Evolutionary conservation across 1,140 invertebrate species (phyloP).

Genomic region (Dreissena rostriformis): DNA sequence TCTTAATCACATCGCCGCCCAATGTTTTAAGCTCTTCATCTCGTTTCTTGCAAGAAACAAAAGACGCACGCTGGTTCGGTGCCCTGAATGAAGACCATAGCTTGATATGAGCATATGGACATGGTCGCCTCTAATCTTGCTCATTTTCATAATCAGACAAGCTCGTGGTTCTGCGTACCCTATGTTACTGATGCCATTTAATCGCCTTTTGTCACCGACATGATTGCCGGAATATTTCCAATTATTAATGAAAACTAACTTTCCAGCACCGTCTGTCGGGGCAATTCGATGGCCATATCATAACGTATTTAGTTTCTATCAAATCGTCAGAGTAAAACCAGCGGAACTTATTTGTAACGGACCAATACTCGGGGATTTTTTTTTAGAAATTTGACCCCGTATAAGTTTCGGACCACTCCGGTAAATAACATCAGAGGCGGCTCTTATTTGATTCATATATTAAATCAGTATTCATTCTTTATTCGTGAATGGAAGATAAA

Average conservation of each 20-base stretch:
- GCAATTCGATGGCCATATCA: slow-evolving; percentile 41
- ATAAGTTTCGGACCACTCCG: background rate
- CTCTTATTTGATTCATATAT: no score
- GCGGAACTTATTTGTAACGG: slow-evolving; percentile 44
- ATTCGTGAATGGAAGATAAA: no score
- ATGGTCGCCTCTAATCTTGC: slow-evolving; percentile 21
- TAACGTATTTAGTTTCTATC: slow-evolving; percentile 49
- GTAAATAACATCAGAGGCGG: background rate
- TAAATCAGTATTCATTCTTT: no score
- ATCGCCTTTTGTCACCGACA: slow-evolving; percentile 52
- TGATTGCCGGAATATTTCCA: slow-evolving; percentile 55
- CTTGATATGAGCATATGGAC: slow-evolving; percentile 45
- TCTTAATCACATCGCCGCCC: background rate
- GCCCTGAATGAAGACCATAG: background rate
- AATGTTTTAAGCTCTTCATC: background rate
- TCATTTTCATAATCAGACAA: slow-evolving; percentile 61
- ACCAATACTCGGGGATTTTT: background rate
- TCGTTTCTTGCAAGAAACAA: background rate
- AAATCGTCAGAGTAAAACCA: slow-evolving; percentile 30
- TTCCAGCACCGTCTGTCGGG: slow-evolving; percentile 50
- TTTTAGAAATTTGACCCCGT: slow-evolving; percentile 1
- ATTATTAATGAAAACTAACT: slow-evolving; percentile 56
- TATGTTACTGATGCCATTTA: slow-evolving; percentile 51
- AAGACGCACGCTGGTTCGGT: background rate
- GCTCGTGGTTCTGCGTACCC: slow-evolving; percentile 51